Base-by-base conservation (phyloP, 1,140 invertebrate species). In the Achroia grisella region DNA sequence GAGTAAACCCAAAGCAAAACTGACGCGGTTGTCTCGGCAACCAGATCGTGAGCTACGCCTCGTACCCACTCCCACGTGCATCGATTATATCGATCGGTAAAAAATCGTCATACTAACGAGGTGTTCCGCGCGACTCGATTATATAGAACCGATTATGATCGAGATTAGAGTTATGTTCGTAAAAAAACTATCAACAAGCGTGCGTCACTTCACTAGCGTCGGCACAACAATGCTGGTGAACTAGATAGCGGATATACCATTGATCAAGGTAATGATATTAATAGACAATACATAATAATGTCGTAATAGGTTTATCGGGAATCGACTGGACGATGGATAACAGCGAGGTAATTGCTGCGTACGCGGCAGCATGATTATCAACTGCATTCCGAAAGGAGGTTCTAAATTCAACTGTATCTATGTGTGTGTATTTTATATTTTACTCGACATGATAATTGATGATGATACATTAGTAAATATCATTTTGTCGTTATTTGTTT, bases 111-210 rank as follows among this genome's bases (percentile, higher is more conserved):
- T 37, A 37, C 10, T 15, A 37, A 37, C 13, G 35, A 15, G 35
- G 35, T 37, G 35, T n/a, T 23, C 35, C 35, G 17, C 35, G 35
- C 35, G 13, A 37, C 13, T 23, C n/a, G 8, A 10, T 23, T 37
- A 15, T 14, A 13, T 13, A 37, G 35, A 37, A 37, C 12, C 17
- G 35, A 37, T 37, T 37, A 15, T 11, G 9, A 37, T 37, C 35
- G 35, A 13, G 14, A 15, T 17, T 14, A 37, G 54, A 63, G 53
- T 48, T 58, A 39, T 44, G 56, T 54, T 37, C 45, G 64, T 45
- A 71, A 75, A 70, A 77, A n/a, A 76, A 72, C n/a, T 55, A 81
- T 59, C 63, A 78, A 77, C 68, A 75, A 70, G 32, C 34, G 40
- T 57, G 50, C 62, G 73, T 75, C 67, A 67, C 35, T 28, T 37